A percentile compares a stretch with the other conserved stretches of the same genome.
These are phyloP conservation scores for Acheta domesticus DNA, from an alignment of 2,888 invertebrate species.

Conservation along the genomic window DNA sequence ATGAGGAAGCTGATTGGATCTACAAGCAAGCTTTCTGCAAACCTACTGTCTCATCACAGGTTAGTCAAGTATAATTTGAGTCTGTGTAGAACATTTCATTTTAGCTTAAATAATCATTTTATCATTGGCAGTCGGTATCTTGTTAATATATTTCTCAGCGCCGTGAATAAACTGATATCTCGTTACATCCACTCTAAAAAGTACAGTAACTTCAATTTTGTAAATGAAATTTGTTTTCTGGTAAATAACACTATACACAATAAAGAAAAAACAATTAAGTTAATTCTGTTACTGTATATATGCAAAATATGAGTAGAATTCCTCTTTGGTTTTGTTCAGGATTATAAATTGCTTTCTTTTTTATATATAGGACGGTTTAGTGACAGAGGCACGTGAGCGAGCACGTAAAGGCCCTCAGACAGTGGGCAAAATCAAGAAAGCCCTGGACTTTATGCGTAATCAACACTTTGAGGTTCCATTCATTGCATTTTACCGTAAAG, in stretches of 20 bases:
- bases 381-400: slow-evolving; percentile 52
- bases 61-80: background rate
- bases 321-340: background rate
- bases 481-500: slow-evolving; percentile 97
- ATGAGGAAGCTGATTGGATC: slow-evolving; percentile 97
- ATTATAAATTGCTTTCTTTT: slow-evolving; percentile 5
- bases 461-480: slow-evolving; percentile 96
- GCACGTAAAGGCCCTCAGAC: slow-evolving; percentile 65
- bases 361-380: slow-evolving; percentile 29
- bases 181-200: too few species aligned
- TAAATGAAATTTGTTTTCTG: too few species aligned
- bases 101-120: too few species aligned
- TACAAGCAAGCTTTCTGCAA: slow-evolving; percentile 89
- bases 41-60: slow-evolving; percentile 77
- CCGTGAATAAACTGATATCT: too few species aligned
- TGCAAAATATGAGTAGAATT: too few species aligned
- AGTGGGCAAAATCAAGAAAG: slow-evolving; percentile 87
- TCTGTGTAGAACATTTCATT: background rate
- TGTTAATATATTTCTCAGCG: too few species aligned
- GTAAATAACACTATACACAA: too few species aligned
- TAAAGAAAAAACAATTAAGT: too few species aligned
- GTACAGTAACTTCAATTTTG: too few species aligned
- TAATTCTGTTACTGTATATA: too few species aligned
- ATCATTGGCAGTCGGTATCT: too few species aligned
- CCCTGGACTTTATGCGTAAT: slow-evolving; percentile 92